phyloP scores from a whole-genome alignment of 2,888 invertebrate species.

The Mythimna loreyi region DNA sequence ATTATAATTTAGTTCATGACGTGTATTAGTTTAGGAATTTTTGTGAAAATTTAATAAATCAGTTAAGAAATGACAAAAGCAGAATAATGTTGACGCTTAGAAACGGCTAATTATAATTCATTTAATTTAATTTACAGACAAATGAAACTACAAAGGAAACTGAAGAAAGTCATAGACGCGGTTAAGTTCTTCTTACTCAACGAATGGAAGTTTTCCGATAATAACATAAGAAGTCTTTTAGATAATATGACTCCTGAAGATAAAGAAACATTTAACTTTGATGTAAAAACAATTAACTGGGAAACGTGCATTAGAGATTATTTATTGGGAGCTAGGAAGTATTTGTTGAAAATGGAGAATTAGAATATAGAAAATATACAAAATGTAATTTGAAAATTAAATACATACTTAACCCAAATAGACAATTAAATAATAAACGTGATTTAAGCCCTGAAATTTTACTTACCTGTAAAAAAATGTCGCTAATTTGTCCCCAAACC shows the following conservation, averaged over 20 bases:
- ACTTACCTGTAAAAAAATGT: too few species aligned
- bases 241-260: slow-evolving; percentile 53
- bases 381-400: too few species aligned
- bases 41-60: too few species aligned
- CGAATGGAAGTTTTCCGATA: slow-evolving; percentile 64
- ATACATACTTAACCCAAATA: too few species aligned
- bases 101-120: background rate
- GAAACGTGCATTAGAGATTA: slow-evolving; percentile 60
- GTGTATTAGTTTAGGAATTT: too few species aligned
- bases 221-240: slow-evolving; percentile 56
- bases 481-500: too few species aligned
- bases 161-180: slow-evolving; percentile 42
- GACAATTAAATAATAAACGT: too few species aligned
- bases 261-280: slow-evolving; percentile 61
- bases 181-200: slow-evolving; percentile 59
- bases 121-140: slow-evolving; percentile 62
- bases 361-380: too few species aligned
- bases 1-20: too few species aligned
- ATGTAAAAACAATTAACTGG: slow-evolving; percentile 64
- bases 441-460: too few species aligned
- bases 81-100: too few species aligned
- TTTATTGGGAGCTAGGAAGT: slow-evolving; percentile 57
- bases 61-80: too few species aligned
- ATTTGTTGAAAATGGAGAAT: slow-evolving; percentile 24
- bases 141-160: slow-evolving; percentile 65